A percentile compares a stretch with the other conserved stretches of the same genome.
These are phyloP conservation scores for Idris sp. DNA, from an alignment of 1,140 invertebrate species.

Conservation along the genomic window DNA sequence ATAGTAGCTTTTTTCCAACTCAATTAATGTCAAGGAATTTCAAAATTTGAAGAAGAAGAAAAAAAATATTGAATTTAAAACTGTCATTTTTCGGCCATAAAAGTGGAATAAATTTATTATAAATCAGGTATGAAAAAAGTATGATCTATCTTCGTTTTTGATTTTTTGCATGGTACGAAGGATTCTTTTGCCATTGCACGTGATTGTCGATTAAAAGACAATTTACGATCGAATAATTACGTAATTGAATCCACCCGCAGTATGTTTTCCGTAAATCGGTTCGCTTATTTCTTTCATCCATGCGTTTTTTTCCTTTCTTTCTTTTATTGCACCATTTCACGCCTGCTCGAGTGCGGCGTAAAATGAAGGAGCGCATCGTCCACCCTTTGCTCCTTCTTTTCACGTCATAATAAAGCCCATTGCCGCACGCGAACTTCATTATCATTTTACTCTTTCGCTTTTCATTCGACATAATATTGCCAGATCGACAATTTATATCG, in stretches of 20 bases:
- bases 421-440: slow-evolving; percentile 51
- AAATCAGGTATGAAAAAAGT: too few species aligned
- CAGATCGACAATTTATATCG: too few species aligned
- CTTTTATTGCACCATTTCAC: slow-evolving; percentile 52
- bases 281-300: slow-evolving; percentile 8
- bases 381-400: slow-evolving; percentile 26
- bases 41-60: too few species aligned
- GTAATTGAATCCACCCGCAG: slow-evolving; percentile 15
- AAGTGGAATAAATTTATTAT: too few species aligned
- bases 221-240: slow-evolving; percentile 34
- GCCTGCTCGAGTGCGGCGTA: slow-evolving; percentile 47
- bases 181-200: slow-evolving; percentile 6
- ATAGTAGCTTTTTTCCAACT: too few species aligned
- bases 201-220: slow-evolving; percentile 10
- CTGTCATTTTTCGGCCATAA: too few species aligned
- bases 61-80: too few species aligned
- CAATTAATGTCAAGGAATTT: too few species aligned
- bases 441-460: slow-evolving; percentile 20
- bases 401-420: slow-evolving; percentile 44
- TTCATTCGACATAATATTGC: slow-evolving; percentile 3
- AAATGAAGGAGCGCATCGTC: slow-evolving; percentile 47
- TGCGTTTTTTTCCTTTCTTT: neutral
- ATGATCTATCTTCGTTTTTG: too few species aligned
- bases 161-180: neutral
- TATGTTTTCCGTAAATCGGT: slow-evolving; percentile 19